Conservation (phyloP, 2,797 vertebrate species). For the Muscicapa striata region DNA sequence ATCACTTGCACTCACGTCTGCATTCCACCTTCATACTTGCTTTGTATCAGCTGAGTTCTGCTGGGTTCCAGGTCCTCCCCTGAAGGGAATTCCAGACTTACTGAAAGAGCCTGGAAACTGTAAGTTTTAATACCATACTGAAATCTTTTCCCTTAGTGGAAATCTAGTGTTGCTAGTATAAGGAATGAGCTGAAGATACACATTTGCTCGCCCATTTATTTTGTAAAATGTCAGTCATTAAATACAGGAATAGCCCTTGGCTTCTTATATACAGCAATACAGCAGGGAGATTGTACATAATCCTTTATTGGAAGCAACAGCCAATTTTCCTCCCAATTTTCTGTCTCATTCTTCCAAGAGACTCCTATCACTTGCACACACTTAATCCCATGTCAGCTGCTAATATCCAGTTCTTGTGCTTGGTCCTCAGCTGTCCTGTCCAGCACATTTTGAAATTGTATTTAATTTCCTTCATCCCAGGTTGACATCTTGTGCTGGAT, state of each 20-base stretch:
- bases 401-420: not conserved
- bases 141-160: not conserved
- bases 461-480: not conserved
- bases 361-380: not conserved
- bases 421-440: not conserved
- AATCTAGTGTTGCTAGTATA: not conserved
- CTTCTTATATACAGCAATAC: not conserved
- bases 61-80: not conserved
- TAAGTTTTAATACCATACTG: not conserved
- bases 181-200: not conserved
- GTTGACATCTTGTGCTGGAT: not conserved
- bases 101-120: not conserved
- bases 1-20: fast-evolving
- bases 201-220: not conserved
- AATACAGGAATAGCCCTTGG: not conserved
- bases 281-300: not conserved
- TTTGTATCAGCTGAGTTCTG: not conserved
- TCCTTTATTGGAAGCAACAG: not conserved
- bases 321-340: not conserved
- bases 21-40: not conserved
- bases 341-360: not conserved
- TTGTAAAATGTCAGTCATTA: not conserved
- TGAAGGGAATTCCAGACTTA: not conserved
- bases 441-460: not conserved
- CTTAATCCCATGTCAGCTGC: not conserved